Conservation (phyloP, 1,140 invertebrate genomes). For the Pteromalus puparum region DNA sequence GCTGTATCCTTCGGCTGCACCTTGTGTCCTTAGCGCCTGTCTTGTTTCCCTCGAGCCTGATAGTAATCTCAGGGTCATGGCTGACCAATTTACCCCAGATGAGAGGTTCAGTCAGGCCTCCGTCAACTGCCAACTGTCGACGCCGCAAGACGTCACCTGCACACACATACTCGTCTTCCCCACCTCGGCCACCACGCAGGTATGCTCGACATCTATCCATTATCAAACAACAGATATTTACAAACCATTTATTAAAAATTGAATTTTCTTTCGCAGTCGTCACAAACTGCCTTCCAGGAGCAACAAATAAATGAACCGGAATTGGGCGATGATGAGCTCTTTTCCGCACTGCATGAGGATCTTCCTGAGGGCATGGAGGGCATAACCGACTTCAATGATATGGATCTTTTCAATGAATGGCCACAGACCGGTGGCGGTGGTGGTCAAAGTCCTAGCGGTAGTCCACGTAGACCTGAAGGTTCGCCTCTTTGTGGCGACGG, state of each 20-base stretch:
- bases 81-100: slow-evolving; percentile 95
- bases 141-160: slow-evolving; percentile 95
- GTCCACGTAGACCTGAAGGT: slow-evolving; percentile 77
- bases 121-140: slow-evolving; percentile 89
- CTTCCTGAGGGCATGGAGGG: slow-evolving; percentile 85
- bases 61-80: slow-evolving; percentile 93
- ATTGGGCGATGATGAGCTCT: slow-evolving; percentile 85
- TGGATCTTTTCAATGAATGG: slow-evolving; percentile 84
- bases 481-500: slow-evolving; percentile 79
- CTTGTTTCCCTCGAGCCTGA: slow-evolving; percentile 98
- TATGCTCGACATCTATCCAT: slow-evolving; percentile 62
- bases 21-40: slow-evolving; percentile 96
- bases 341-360: slow-evolving; percentile 82
- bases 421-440: slow-evolving; percentile 79
- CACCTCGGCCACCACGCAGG: slow-evolving; percentile 96
- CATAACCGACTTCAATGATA: slow-evolving; percentile 84
- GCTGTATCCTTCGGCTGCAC: slow-evolving; percentile 86
- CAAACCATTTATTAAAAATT: background rate
- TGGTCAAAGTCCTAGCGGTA: slow-evolving; percentile 78
- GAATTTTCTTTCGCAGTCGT: slow-evolving; percentile 78
- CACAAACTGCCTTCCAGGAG: slow-evolving; percentile 90
- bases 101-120: slow-evolving; percentile 91
- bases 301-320: slow-evolving; percentile 86
- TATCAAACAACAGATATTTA: background rate
- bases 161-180: slow-evolving; percentile 99